Conservation (phyloP, 2,797 vertebrate species). For the Spinus pinus region DNA sequence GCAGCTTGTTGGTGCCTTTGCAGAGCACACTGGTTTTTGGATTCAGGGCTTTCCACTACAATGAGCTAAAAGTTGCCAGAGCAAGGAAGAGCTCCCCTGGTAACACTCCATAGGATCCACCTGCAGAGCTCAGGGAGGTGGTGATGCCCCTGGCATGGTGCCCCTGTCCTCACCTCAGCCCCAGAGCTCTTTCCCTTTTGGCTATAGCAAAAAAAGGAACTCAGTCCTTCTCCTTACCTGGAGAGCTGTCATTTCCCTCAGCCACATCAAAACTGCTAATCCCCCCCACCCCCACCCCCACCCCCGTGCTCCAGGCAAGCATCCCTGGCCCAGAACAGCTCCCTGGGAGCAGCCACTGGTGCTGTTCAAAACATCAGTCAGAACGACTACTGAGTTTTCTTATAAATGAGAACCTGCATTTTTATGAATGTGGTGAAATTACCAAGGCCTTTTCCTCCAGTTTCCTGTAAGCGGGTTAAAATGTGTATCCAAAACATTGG, state of each 20-base stretch:
- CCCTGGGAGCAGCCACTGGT: neutral
- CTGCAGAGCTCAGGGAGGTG: accelerated
- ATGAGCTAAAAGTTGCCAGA: neutral
- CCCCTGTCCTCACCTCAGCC: neutral
- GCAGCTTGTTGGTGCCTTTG: neutral
- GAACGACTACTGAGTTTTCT: neutral
- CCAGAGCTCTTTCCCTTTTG: neutral
- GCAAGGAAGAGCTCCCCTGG: neutral
- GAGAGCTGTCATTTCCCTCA: neutral
- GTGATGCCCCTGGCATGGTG: neutral
- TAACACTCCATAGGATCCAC: neutral
- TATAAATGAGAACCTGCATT: neutral
- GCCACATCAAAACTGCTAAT: neutral
- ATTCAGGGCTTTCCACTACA: neutral
- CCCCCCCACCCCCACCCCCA: no score
- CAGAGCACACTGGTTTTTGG: neutral
- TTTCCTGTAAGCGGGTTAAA: neutral
- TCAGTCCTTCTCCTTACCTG: neutral
- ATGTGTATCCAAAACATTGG: neutral
- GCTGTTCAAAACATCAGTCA: neutral
- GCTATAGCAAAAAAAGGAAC: neutral
- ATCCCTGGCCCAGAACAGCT: neutral
- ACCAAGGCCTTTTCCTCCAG: neutral
- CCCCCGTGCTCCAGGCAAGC: accelerated
- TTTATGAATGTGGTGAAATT: neutral